phyloP scores from a whole-genome alignment of 2,888 invertebrate genomes.

The Brachylomia viminalis region DNA sequence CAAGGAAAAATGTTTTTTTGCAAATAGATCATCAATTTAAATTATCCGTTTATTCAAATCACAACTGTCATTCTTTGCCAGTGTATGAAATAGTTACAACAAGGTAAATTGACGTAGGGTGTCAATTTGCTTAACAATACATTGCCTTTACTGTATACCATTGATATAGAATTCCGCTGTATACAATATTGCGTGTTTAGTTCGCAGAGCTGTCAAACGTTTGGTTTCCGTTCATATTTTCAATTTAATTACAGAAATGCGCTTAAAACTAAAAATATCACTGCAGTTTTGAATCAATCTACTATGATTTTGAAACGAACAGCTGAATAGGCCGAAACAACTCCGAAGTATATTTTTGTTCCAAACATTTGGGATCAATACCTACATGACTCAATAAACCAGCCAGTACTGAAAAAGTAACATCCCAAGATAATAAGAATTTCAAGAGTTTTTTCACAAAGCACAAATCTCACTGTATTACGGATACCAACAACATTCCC shows the following conservation, averaged over 20 bases:
- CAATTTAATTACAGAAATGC: background rate
- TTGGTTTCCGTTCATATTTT: background rate
- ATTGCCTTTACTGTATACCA: no score
- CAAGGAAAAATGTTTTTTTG: no score
- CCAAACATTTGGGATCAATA: no score
- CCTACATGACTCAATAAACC: conserved; percentile 3
- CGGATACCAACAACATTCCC: conserved; percentile 16
- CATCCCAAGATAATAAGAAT: conserved; percentile 20
- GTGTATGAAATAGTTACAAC: no score
- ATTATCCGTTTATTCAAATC: no score
- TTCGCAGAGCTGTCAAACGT: background rate
- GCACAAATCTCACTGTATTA: conserved; percentile 10
- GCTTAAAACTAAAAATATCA: no score
- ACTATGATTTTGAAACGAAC: background rate
- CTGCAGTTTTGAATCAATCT: background rate
- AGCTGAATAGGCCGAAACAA: background rate
- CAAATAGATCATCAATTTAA: no score
- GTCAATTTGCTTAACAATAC: no score
- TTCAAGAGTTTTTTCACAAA: conserved; percentile 29
- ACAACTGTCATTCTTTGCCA: no score
- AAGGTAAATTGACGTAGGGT: no score
- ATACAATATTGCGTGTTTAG: background rate
- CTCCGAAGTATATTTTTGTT: background rate
- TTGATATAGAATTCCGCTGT: no score
- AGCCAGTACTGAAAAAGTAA: conserved; percentile 17